Evolutionary conservation across 92 coral and sea anemone species (phyloP).

Genomic region (Isaurus tuberculatus): DNA sequence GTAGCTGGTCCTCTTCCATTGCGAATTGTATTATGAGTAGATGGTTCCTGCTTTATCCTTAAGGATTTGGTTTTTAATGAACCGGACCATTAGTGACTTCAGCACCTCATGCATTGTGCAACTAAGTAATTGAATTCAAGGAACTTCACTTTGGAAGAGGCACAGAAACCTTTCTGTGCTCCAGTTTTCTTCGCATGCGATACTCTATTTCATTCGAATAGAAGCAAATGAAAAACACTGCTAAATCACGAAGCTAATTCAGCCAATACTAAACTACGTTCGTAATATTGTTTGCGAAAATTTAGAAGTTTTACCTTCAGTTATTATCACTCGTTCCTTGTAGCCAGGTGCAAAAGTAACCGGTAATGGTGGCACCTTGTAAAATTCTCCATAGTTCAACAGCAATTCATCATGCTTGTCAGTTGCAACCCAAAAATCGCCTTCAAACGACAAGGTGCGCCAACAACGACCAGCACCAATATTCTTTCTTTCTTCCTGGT

Average conservation of each 20-base stretch:
- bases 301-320: constrained; percentile 68
- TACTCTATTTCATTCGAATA: no score
- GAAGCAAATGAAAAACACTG: no score
- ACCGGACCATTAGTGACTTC: constrained; percentile 40
- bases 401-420: constrained; percentile 78
- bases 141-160: constrained; percentile 55
- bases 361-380: constrained; percentile 53
- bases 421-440: constrained; percentile 88
- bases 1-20: constrained; percentile 40
- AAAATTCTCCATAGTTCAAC: constrained; percentile 87
- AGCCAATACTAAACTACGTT: no score
- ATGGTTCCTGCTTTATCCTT: constrained; percentile 21
- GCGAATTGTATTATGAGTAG: constrained; percentile 42
- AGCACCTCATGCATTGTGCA: constrained; percentile 49
- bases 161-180: constrained; percentile 40
- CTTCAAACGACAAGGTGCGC: constrained; percentile 82
- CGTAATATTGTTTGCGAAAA: no score
- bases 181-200: no score
- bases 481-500: constrained; percentile 74
- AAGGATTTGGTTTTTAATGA: constrained; percentile 31
- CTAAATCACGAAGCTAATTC: no score
- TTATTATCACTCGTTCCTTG: constrained; percentile 87
- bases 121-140: constrained; percentile 52
- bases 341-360: constrained; percentile 63
- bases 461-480: constrained; percentile 87